These are phyloP conservation scores for Trachymyrmex cornetzi DNA, from an alignment of 1,140 invertebrate species.

Conservation along the genomic window DNA sequence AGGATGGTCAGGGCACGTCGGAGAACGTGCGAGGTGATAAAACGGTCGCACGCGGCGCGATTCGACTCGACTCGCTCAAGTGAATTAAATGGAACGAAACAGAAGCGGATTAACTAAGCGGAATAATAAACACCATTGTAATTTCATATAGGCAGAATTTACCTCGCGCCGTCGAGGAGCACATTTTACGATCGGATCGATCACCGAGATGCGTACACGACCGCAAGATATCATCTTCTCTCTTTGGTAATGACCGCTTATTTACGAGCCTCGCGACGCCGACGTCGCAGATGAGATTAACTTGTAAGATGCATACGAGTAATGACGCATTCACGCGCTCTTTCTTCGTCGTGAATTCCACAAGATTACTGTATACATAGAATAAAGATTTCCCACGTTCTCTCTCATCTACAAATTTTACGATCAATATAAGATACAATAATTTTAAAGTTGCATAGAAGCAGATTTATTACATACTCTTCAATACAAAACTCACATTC, in stretches of 20 bases:
- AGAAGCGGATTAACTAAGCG: slow-evolving; percentile 33
- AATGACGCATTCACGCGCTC: neutral
- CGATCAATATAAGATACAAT: slow-evolving; percentile 29
- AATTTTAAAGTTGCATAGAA: neutral
- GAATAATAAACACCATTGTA: slow-evolving; percentile 26
- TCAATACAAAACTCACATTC: neutral
- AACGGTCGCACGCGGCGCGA: slow-evolving; percentile 54
- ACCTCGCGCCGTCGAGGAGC: slow-evolving; percentile 9
- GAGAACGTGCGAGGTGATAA: slow-evolving; percentile 64
- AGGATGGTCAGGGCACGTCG: slow-evolving; percentile 69
- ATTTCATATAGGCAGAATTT: slow-evolving; percentile 30
- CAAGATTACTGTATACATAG: neutral
- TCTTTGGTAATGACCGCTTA: slow-evolving; percentile 37
- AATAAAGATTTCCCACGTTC: slow-evolving; percentile 8
- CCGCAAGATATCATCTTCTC: slow-evolving; percentile 42
- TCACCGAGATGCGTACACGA: neutral
- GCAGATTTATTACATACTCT: neutral
- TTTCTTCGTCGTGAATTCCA: neutral
- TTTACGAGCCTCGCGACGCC: slow-evolving; percentile 34
- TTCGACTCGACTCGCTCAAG: slow-evolving; percentile 56
- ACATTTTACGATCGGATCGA: slow-evolving; percentile 41
- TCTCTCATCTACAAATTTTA: slow-evolving; percentile 14
- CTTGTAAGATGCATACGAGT: slow-evolving; percentile 43
- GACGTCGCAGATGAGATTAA: slow-evolving; percentile 43
- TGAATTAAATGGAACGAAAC: slow-evolving; percentile 58